phyloP scores from a whole-genome alignment of 2,113 vertebrate species.

The Bagarius yarrelli region DNA sequence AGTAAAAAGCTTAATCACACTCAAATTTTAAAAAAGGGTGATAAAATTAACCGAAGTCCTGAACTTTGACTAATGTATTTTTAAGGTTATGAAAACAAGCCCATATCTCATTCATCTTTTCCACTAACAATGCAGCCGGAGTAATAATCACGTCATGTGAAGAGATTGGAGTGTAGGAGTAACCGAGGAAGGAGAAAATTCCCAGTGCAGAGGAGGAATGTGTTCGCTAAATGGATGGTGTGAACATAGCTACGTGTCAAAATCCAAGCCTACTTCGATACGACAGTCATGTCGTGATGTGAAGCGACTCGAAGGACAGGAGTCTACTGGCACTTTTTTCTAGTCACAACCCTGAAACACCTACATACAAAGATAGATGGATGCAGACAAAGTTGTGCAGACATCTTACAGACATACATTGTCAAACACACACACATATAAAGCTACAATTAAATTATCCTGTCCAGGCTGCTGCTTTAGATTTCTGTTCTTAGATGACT shows the following conservation, averaged over 20 bases:
- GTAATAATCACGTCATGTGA: conserved; percentile 28
- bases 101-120: conserved; percentile 19
- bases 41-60: too few relatives aligned
- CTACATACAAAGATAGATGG: not conserved
- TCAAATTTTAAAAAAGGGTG: too few relatives aligned
- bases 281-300: conserved; percentile 36
- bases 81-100: not conserved
- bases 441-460: not conserved
- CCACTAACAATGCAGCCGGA: not conserved
- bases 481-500: not conserved
- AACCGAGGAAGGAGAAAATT: conserved; percentile 21
- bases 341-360: conserved; percentile 31
- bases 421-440: not conserved
- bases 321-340: conserved; percentile 32
- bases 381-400: not conserved
- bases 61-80: not conserved
- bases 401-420: not conserved
- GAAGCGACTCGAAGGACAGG: conserved; percentile 23
- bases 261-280: conserved; percentile 34
- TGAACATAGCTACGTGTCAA: conserved; percentile 37
- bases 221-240: conserved; percentile 11
- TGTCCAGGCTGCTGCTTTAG: not conserved
- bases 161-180: conserved; percentile 12
- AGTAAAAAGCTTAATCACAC: conserved; percentile 15
- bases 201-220: conserved; percentile 31